phyloP scores from a whole-genome alignment of 2,113 vertebrate genomes.

The Picathartes gymnocephalus region DNA sequence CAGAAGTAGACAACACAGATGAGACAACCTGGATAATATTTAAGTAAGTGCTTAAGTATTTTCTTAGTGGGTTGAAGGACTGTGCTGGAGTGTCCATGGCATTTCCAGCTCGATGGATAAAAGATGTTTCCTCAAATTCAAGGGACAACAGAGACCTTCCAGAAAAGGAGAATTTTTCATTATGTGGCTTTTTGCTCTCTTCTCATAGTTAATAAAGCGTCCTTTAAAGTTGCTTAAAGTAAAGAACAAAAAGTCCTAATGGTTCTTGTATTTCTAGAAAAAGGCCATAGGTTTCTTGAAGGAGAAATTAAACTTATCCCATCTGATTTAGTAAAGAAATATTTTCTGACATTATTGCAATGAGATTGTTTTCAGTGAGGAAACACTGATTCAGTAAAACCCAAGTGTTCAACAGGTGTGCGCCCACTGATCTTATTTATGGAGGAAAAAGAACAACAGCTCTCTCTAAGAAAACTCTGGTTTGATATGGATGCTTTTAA shows the following conservation, averaged over 20 bases:
- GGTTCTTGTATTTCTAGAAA: neutral
- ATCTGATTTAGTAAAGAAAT: neutral
- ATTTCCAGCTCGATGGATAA: neutral
- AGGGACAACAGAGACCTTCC: neutral
- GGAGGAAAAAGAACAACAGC: neutral
- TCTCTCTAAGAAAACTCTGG: neutral
- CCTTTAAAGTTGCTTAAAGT: neutral
- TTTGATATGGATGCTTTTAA: neutral
- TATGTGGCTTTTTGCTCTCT: neutral
- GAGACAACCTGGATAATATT: conserved; percentile 37
- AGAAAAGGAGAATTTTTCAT: neutral
- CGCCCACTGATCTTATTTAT: neutral
- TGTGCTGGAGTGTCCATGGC: neutral
- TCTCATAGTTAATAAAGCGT: neutral
- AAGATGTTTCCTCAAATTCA: neutral
- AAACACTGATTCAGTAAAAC: neutral
- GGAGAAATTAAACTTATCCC: neutral
- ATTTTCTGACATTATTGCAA: fast-evolving
- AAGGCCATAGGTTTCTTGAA: neutral
- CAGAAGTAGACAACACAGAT: conserved; percentile 53
- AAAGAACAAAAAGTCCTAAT: neutral
- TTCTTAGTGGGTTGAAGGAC: neutral
- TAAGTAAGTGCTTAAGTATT: neutral
- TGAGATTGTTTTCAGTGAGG: neutral
- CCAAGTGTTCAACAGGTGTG: neutral